phyloP scores from a whole-genome alignment of 2,113 vertebrate genomes.

The Isichthys henryi region DNA sequence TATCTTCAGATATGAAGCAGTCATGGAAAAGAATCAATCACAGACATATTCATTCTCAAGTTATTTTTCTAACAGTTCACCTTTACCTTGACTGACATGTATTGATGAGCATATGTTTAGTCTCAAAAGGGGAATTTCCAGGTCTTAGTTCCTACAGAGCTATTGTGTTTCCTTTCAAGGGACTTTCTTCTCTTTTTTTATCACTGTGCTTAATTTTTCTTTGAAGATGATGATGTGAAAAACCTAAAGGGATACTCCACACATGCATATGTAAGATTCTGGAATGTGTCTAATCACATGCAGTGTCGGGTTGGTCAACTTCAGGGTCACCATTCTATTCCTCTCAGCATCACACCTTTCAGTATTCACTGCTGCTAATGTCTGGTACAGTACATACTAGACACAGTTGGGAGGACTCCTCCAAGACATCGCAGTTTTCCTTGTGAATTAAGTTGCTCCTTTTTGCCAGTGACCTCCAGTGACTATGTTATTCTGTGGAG shows the following conservation, averaged over 20 bases:
- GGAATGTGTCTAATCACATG: neutral
- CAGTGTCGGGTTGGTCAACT: neutral
- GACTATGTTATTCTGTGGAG: neutral
- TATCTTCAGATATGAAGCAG: neutral
- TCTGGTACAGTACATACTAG: too few relatives aligned
- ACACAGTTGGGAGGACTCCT: neutral
- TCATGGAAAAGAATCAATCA: neutral
- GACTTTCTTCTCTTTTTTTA: neutral
- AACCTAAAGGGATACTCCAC: neutral
- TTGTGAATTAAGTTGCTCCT: neutral
- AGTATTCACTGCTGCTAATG: neutral
- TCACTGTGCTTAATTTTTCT: neutral
- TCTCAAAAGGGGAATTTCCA: conserved; percentile 6
- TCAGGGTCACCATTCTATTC: neutral
- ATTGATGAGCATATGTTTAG: neutral
- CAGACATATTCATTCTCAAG: neutral
- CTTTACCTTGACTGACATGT: neutral
- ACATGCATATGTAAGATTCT: neutral
- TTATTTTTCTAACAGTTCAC: neutral
- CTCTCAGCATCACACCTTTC: neutral
- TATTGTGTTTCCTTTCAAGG: neutral
- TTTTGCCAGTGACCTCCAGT: neutral
- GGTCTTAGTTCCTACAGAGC: neutral
- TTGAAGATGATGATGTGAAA: neutral
- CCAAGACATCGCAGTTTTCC: neutral